A percentile compares a stretch with the other conserved stretches of the same genome.
phyloP scores from a whole-genome alignment of 2,797 vertebrate genomes.

The Cyprinodon diabolis region DNA sequence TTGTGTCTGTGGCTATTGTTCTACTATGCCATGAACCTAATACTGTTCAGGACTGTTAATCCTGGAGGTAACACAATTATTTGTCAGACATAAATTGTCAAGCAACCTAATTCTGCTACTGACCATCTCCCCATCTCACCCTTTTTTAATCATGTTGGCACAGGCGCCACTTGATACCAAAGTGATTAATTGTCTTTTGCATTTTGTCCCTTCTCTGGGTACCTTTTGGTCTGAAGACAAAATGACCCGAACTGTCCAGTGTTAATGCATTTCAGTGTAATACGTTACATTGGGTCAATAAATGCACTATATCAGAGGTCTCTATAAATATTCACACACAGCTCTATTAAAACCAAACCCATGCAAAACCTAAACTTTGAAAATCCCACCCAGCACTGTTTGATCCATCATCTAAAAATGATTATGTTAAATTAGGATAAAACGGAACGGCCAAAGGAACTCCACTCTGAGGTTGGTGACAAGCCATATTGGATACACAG shows the following conservation, averaged over 20 bases:
- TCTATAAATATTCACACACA: not conserved
- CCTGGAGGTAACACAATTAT: not conserved
- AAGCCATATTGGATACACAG: not conserved
- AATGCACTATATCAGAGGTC: not conserved
- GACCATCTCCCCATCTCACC: constrained; percentile 2
- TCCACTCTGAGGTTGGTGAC: not conserved
- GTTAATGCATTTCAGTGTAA: not conserved
- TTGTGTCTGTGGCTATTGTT: constrained; percentile 4
- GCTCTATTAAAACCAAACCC: no score
- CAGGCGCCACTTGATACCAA: not conserved
- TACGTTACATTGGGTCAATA: not conserved
- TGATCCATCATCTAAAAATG: not conserved
- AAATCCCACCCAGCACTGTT: not conserved
- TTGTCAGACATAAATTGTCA: not conserved
- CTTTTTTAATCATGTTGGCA: not conserved
- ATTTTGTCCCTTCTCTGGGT: not conserved
- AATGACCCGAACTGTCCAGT: not conserved
- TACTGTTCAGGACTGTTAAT: not conserved
- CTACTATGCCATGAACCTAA: not conserved
- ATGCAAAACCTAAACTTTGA: not conserved
- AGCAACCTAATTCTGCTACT: not conserved
- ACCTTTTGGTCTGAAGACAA: constrained; percentile 5
- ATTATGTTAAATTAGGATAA: not conserved
- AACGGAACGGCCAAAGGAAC: not conserved
- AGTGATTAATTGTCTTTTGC: not conserved